These are phyloP conservation scores for Nyctibius grandis DNA, from an alignment of 2,797 vertebrate species.

Conservation along the genomic window DNA sequence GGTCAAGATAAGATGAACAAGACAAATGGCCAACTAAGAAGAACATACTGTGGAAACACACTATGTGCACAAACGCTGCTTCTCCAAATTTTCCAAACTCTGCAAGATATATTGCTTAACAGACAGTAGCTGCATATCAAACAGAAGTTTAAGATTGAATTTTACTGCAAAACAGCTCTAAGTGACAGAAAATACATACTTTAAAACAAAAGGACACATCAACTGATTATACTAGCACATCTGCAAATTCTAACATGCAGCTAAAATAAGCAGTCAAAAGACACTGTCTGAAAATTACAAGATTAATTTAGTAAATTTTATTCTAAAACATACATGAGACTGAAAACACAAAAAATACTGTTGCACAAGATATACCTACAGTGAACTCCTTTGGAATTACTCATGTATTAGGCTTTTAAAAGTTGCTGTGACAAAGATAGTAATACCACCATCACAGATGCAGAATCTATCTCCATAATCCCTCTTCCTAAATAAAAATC, in stretches of 20 bases:
- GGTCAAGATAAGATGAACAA: neutral
- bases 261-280: neutral
- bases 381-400: neutral
- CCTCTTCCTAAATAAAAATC: neutral
- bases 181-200: neutral
- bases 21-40: neutral
- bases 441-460: neutral
- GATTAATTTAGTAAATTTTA: neutral
- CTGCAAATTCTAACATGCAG: neutral
- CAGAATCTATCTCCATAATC: neutral
- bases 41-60: neutral
- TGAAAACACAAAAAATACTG: neutral
- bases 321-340: neutral
- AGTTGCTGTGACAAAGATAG: neutral
- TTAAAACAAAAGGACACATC: neutral
- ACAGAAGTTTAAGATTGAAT: neutral
- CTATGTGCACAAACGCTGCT: neutral
- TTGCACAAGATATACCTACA: neutral
- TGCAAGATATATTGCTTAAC: neutral
- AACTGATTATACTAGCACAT: neutral
- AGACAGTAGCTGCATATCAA: neutral
- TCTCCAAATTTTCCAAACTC: neutral
- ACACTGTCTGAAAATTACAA: neutral
- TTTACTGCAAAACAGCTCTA: too few relatives aligned
- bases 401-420: neutral